Evolutionary conservation across 2,797 vertebrate species (phyloP), one percentile per base, ranked within the genome.

Genomic region (Acanthurus leucopareius): DNA sequence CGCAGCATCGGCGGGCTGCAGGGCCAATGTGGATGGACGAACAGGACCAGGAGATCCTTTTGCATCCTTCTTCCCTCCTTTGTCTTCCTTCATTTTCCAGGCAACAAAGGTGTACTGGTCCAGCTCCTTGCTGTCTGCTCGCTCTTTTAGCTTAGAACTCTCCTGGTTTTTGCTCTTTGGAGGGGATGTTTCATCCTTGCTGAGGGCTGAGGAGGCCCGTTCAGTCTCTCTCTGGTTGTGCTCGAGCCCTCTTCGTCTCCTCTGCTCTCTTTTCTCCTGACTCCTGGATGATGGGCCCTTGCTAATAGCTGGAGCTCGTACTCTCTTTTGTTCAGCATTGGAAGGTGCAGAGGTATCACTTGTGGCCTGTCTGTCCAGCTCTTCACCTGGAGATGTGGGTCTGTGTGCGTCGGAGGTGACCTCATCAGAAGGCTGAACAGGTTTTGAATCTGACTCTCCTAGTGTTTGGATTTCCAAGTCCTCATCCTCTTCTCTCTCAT

Each of bases 171-270:
- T 93, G 86, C 80, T 86, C 77, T 89, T 94, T 0, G 80, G 57
- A 2, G 53, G 56, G 16, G 86, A 38, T 0, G 79, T 40, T 17
- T 93, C 88, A 7, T 94, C 94, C 83, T 85, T 92, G 77, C 42
- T 49, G 52, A 3, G n/a, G 3, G 82, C 70, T 15, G 91, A 86
- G 17, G 92, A 92, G 28, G 93, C 97, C 47, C 95, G 96, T 63
- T 96, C 96, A 1, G 95, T 97, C 91, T 98, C 97, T 53, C 98
- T 90, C 85, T 97, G 95, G n/a, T 97, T 98, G 75, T 99, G 98
- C 58, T 99, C 96, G 86, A 99, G 93, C 17, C 97, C 98, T 61
- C 98, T 94, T 69, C 95, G 96, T 52, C 98, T 95, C 71, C 98
- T 95, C 42, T 92, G 96, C 75, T 98, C 97, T 0, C 98, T 93